Evolutionary conservation across 2,888 invertebrate genomes (phyloP).

Genomic region (Volucella bombylans): DNA sequence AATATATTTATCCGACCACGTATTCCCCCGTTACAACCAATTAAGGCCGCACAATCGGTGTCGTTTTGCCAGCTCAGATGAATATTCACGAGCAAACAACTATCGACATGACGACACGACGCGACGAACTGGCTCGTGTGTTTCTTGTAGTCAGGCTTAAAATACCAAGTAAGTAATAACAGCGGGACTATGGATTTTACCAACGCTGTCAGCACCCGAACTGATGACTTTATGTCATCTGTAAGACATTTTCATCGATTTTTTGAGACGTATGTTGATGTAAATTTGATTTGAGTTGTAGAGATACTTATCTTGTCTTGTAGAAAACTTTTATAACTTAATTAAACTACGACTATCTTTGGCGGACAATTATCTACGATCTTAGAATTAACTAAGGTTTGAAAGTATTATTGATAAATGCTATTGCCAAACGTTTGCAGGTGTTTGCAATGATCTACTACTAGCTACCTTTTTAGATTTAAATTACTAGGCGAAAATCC

Average conservation of each 20-base stretch:
- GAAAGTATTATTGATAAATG: no score
- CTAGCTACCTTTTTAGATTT: no score
- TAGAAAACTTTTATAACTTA: conserved; percentile 39
- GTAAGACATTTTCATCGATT: conserved; percentile 11
- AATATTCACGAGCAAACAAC: conserved; percentile 57
- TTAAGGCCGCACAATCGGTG: conserved; percentile 56
- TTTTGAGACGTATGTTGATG: conserved; percentile 19
- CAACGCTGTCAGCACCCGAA: conserved; percentile 4
- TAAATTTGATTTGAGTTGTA: conserved; percentile 4
- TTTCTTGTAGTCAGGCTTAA: background rate
- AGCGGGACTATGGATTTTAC: conserved; percentile 32
- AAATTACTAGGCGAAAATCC: no score
- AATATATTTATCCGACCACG: conserved; percentile 49
- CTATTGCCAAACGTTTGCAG: no score
- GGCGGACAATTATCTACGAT: no score
- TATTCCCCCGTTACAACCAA: conserved; percentile 42
- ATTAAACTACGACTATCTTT: background rate
- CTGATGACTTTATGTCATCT: conserved; percentile 20
- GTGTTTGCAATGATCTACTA: no score
- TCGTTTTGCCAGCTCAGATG: conserved; percentile 41
- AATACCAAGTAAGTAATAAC: conserved; percentile 25
- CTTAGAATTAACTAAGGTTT: no score
- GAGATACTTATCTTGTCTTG: conserved; percentile 38
- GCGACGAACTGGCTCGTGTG: conserved; percentile 27
- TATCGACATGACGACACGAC: background rate